Evolutionary conservation across 2,113 vertebrate genomes (phyloP), one percentile per base, ranked within the genome.

Genomic region (Myodes glareolus): DNA sequence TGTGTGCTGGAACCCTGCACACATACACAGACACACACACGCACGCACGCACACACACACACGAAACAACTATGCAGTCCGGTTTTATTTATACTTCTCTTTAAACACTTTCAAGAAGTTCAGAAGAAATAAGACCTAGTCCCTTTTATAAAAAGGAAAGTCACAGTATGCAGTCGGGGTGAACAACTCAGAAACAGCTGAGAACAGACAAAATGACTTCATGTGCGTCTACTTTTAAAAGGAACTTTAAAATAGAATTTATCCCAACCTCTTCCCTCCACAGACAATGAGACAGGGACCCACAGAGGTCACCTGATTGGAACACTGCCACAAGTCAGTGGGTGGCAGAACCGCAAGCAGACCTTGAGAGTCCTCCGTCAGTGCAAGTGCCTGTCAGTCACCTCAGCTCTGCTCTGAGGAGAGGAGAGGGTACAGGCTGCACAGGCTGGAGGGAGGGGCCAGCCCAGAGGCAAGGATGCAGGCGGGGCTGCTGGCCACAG

Each of bases 21-120:
- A 61, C 1, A 3, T 12, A 33, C 42, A 12, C 23, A 31, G 3
- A 21, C 21, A 14, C 1, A 39, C 8, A 47, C 17, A 23, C 76
- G 80, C 29, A 78, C 14, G 5, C 31, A 55, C 10, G 80, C 29
- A 78, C 14, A 10, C 31, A 55, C 10, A 36, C 16, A 47, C 65
- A 68, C 23, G 9, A 7, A 76, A 45, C 12, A 14, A 77, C 77
- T 52, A 58, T 3, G 19, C 16, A n/a, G n/a, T 76, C n/a, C 85
- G 25, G 42, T 9, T 95, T 94, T 92, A 63, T 70, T 27, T 90
- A 25, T 78, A 45, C 16, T 78, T 95, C 80, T 67, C 21, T 89
- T 61, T 92, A 47, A 94, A 92, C 31, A 92, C 11, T 96, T 97
- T 88, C n/a, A 78, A 76, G 58, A 80, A 70, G 68, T 78, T 96